Base-by-base conservation (phyloP, 2,113 vertebrate genomes). In the Scartelaos histophorus region DNA sequence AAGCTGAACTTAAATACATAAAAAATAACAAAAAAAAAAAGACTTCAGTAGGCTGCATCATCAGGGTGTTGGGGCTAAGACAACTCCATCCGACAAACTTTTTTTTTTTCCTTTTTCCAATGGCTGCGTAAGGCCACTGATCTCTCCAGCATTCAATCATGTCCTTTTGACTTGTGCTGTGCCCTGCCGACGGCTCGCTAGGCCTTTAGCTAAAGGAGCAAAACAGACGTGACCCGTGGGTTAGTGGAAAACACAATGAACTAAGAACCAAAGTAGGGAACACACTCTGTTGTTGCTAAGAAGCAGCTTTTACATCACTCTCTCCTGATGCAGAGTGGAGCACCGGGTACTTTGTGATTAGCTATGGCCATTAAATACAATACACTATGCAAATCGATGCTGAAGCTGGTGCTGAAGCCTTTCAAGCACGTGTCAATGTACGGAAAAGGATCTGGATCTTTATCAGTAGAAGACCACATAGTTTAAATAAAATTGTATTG, bases 71-170 rank as follows among this genome's bases (percentile, higher is more conserved):
- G 35, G 2, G 35, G 35, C 64, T 22, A 66, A 47, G n/a, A 22
- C 38, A 45, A 66, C 65, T 47, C 22, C 38, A 47, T 22, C 21
- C 21, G n/a, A n/a, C 84, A 81, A 75, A 54, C 58, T 76, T 77
- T 66, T 56, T 76, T 38, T 70, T 56, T 76, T 38, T 70, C 70
- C 21, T 75, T 67, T 74, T 77, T 35, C 47, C 70, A 74, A 58
- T 58, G 46, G 34, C 69, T 62, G 66, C 58, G 61, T 71, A 67
- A 83, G 80, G 69, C 71, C 71, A 21, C 49, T 74, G 81, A 80
- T 82, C 82, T 78, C 79, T n/a, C 11, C 75, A 82, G 80, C 77
- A 87, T 86, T 86, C 69, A 89, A 85, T 85, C 70, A 83, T 80
- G 82, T 78, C 72, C 65, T 51, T 73, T 82, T 70, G 69, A 81